Evolutionary conservation across 2,888 invertebrate species (phyloP), one percentile per base, ranked within the genome.

Genomic region (Hetaerina titia): DNA sequence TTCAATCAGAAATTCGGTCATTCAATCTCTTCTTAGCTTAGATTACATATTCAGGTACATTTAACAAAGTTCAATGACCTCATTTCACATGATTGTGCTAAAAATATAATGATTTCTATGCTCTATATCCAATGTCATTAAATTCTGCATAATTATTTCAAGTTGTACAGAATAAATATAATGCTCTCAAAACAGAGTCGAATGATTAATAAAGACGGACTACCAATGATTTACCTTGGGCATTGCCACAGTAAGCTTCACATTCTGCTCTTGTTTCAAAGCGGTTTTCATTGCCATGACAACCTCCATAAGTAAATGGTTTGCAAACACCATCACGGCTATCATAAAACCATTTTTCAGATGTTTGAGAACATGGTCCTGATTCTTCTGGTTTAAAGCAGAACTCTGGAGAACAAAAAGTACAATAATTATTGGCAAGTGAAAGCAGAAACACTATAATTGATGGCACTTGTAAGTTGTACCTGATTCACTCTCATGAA

Each of bases 281-380:
- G 96, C 98, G 98, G 96, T 99, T 99, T 94, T 97, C 97, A 96
- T 99, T 99, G 63, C 98, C 98, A 4, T 97, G 98, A 96, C 99
- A 99, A 95, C 99, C 99, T 9, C 98, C 98, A 96, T 98, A 99
- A 94, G 97, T 96, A 97, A 99, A 99, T 96, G 98, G 97, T 95
- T 98, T 97, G 96, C 99, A 99, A 22, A 98, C 97, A 69, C 98
- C 98, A 94, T 98, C 97, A 17, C 96, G 96, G 64, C 97, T 97
- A 96, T 98, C 98, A 96, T 98, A 99, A 96, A 97, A 98, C 98
- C 98, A 99, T 95, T 97, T 97, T 0, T 97, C 96, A 95, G 97
- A 96, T 94, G 97, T 96, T 4, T 97, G 97, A 22, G 95, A 95
- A 96, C 99, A 99, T 0, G 98, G 97, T 0, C 99, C 99, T 0